These are phyloP conservation scores for Periphyllus acericola DNA, from an alignment of 2,888 invertebrate species.

Conservation along the genomic window DNA sequence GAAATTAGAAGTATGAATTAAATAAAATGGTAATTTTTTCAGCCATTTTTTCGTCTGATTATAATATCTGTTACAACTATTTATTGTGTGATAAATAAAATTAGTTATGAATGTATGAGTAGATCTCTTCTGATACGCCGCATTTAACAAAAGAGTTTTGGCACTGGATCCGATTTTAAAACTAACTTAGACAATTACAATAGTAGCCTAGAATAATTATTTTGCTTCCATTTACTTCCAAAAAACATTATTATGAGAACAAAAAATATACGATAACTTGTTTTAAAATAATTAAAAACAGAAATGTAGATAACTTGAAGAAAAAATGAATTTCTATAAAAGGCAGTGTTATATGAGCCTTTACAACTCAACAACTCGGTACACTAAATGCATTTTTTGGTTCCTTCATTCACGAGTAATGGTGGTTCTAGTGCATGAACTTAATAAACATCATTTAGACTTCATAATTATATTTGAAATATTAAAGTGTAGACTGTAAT, in stretches of 20 bases:
- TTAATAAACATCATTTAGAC: neutral
- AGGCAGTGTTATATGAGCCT: neutral
- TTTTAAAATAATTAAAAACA: neutral
- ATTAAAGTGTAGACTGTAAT: too few relatives aligned
- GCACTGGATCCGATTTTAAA: neutral
- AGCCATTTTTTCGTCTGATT: neutral
- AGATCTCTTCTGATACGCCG: neutral
- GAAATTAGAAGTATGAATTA: neutral
- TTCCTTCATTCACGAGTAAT: too few relatives aligned
- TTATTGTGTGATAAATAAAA: neutral
- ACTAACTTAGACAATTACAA: neutral
- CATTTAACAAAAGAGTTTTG: slow-evolving; percentile 8
- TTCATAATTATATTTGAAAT: too few relatives aligned
- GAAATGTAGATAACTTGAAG: neutral
- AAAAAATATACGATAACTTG: too few relatives aligned
- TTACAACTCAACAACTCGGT: neutral
- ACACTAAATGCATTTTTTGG: too few relatives aligned
- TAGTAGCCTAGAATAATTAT: neutral
- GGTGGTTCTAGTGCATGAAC: neutral
- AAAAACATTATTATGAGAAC: neutral
- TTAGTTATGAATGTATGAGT: neutral
- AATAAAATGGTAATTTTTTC: neutral
- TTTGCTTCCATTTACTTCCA: neutral
- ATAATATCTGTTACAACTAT: neutral
- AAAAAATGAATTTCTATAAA: neutral